Evolutionary conservation across 2,797 vertebrate genomes (phyloP).

Genomic region (Myotis planiceps): DNA sequence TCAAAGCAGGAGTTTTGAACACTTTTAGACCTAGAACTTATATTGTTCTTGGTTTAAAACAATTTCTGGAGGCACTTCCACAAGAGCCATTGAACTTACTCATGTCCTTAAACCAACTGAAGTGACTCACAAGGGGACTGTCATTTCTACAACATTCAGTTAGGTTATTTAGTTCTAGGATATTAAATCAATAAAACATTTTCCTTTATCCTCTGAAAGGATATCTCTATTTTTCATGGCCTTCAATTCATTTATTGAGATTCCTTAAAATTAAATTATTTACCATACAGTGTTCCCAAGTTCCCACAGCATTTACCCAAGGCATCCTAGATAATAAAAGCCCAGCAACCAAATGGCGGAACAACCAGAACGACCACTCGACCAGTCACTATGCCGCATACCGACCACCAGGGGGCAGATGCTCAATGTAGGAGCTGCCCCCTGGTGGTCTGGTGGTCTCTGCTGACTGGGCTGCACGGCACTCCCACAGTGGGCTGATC

Average conservation of each 20-base stretch:
- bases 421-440: no score
- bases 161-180: not conserved
- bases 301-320: not conserved
- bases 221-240: not conserved
- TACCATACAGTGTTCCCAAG: not conserved
- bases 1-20: not conserved
- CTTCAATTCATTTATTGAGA: conserved; percentile 22
- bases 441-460: no score
- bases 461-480: no score
- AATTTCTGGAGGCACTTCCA: not conserved
- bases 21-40: not conserved
- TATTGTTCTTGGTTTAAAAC: not conserved
- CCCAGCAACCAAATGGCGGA: no score
- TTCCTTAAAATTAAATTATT: not conserved
- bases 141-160: not conserved
- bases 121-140: not conserved
- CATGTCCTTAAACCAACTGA: not conserved
- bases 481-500: no score
- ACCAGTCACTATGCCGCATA: no score
- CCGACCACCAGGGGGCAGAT: no score
- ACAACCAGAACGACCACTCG: no score
- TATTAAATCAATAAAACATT: conserved; percentile 23
- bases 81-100: not conserved
- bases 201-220: not conserved
- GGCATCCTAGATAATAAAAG: no score